Base-by-base conservation (phyloP, 2,888 invertebrate species). In the Microchrysa polita region DNA sequence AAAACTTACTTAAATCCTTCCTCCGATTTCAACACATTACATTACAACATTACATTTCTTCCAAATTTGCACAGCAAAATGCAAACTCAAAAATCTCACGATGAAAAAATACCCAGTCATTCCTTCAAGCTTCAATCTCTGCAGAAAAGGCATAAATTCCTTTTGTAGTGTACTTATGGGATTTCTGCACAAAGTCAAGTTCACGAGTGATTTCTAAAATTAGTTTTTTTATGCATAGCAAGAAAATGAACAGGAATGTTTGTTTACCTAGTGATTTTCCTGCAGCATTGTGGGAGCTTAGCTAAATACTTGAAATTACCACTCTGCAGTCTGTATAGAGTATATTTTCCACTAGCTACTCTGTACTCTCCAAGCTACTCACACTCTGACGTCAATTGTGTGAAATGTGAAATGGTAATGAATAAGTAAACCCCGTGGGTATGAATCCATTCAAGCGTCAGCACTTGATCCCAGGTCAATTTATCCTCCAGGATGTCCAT, bases 401-500 rank as follows among this genome's bases (percentile, higher is more conserved):
- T 34, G 4, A 34, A 34, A 34, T 7, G 27, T 34, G 4, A 34
- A 34, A 34, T 34, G 27, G 7, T 34, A 34, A 34, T 34, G 27
- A 34, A 34, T 34, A 34, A 34, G 27, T 34, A 34, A 34, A 34
- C 4, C n/a, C 27, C 27, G 27, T 5, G n/a, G 16, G 23, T 27
- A 14, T 12, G 16, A 60, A 5, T 20, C 60, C 60, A 22, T 27
- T 27, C 23, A 14, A 5, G 12, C 7, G 23, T 23, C 60, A 60
- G 23, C 23, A n/a, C 14, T 34, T 10, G 23, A n/a, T 27, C 20
- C 16, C 60, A 27, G 23, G 10, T 34, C 27, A 27, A 60, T 60
- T 60, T 34, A 60, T 23, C 60, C 60, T 34, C 4, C 60, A 10
- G 60, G 60, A 60, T 60, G 34, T 27, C 34, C 60, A 60, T 34